Base-by-base conservation (phyloP, 2,888 invertebrate species). In the Cataglyphis altisquamis region DNA sequence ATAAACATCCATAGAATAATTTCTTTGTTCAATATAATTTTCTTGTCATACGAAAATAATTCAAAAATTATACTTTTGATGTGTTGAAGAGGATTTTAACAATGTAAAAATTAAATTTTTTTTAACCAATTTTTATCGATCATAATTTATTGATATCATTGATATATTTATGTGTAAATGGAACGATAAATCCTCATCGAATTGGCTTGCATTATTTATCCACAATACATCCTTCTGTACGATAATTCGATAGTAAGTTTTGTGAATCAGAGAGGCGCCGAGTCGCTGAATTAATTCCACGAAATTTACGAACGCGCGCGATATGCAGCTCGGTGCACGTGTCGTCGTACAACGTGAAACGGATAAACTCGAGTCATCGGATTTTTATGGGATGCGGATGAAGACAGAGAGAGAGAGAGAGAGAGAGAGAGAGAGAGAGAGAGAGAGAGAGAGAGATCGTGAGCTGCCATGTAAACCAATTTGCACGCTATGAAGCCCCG, bases 381-480 rank as follows among this genome's bases (percentile, higher is more conserved):
- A 78, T 84, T 84, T 87, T 82, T 80, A 81, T 39, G 87, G 81
- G 83, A 73, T 60, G 67, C 48, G 52, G 45, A n/a, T 21, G 32
- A 39, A 25, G 15, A 52, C n/a, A 52, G n/a, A 55, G 55, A 41
- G 32, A 32, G 12, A 66, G 66, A 36, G 67, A 63, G 9, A 55
- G 52, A 39, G 41, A 29, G 18, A 64, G 25, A 25, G 25, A 25
- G 25, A 25, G 25, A 25, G 25, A 25, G 12, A 55, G 39, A 39
- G 29, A 21, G 21, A 63, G 45, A 32, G 70, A 63, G n/a, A n/a
- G n/a, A n/a, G n/a, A n/a, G n/a, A n/a, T n/a, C 70, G 80, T 72
- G 67, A 83, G 81, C 82, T 63, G 83, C 81, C 92, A 85, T 94
- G 94, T 94, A 94, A 94, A 94, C 94, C 94, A 94, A 94, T 94